Conservation (phyloP, 2,797 vertebrate genomes). For the Muscicapa striata region DNA sequence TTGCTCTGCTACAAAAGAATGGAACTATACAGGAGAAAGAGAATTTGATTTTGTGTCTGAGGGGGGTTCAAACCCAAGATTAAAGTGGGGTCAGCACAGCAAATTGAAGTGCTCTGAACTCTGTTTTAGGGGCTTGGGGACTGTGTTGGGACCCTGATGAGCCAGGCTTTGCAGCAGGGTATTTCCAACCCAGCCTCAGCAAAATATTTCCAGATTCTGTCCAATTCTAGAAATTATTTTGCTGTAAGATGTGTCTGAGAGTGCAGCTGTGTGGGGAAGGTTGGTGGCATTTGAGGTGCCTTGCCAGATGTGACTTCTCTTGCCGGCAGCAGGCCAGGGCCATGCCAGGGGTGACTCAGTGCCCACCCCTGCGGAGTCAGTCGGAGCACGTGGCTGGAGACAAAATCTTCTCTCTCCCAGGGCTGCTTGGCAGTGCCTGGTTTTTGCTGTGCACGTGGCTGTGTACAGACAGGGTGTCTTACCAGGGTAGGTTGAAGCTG, state of each 20-base stretch:
- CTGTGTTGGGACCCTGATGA: neutral
- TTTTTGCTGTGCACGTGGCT: neutral
- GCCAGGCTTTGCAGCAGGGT: neutral
- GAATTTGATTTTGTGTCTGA: neutral
- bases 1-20: neutral
- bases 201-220: neutral
- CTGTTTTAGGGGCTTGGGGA: fast-evolving
- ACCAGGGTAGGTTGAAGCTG: neutral
- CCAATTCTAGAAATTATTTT: neutral
- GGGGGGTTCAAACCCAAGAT: neutral
- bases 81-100: neutral
- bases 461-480: neutral
- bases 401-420: neutral
- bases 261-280: fast-evolving
- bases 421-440: neutral
- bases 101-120: neutral
- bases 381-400: neutral
- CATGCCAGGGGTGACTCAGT: fast-evolving
- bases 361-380: neutral
- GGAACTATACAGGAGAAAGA: neutral
- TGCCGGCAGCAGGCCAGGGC: neutral
- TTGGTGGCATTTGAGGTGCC: neutral
- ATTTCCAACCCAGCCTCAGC: neutral
- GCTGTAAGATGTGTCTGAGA: neutral
- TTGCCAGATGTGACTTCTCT: neutral